Evolutionary conservation across 2,888 invertebrate species (phyloP), one percentile per base, ranked within the genome.

Genomic region (Portevinia maculata): DNA sequence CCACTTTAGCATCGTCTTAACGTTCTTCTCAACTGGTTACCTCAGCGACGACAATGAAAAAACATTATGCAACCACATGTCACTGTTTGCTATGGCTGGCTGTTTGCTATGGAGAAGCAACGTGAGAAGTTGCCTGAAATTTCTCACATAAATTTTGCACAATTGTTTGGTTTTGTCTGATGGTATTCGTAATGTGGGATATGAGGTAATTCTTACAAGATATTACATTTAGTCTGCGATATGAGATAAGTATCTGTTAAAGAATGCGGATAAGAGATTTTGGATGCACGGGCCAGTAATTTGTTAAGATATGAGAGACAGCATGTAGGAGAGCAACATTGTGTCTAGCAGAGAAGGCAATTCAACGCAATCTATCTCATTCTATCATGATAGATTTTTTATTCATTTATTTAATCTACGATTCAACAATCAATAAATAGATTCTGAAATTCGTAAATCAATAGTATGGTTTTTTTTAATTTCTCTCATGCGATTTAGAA

Each of bases 131-230:
- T 41, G 7, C n/a, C 3, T 24, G 9, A 32, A 13, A 41, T 53
- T 67, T 67, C 67, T 32, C 67, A 67, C 67, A 67, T 53, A 67
- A 41, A 57, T 44, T 57, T 57, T 57, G 21, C 46, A 46, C 69
- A 37, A 57, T 69, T 69, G 69, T 55, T 17, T 44, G 44, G 19
- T 50, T 46, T 46, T 34, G 19, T 57, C 34, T 34, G 34, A 17
- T 34, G 24, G 37, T 34, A 48, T 57, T 46, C 55, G 34, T 46
- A 44, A 15, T 28, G 69, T 57, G 69, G 69, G 46, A 57, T 57
- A 57, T 69, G 69, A 48, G 30, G 37, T 34, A 57, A 57, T 69
- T 34, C 24, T 24, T 46, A 13, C 28, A 48, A 41, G 32, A 52
- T 8, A 28, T 50, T 39, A 4, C 6, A 11, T 52, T 9, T 11